Evolutionary conservation across 2,888 invertebrate genomes (phyloP), one percentile per base, ranked within the genome.

Genomic region (Leptinotarsa juncta): DNA sequence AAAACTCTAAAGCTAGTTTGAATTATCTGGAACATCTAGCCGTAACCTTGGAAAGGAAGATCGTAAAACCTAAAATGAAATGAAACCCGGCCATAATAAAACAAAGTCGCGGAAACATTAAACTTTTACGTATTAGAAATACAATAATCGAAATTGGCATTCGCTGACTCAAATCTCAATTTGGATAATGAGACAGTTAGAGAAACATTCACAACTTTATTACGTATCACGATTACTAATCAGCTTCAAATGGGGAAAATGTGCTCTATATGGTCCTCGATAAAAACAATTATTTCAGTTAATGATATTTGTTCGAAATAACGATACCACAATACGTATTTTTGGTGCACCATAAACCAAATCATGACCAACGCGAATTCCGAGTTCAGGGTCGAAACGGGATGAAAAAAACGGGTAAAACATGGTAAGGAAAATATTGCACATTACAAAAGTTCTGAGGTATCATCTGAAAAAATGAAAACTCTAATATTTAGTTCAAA

Each of bases 111-210:
- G 62, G 32, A n/a, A 32, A 62, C 32, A 32, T 62, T 51, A 51
- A 4, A 42, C 26, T 42, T 62, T n/a, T 62, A 62, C 62, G 62
- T 62, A 62, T 62, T 12, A 42, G 62, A 62, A 42, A 32, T 62
- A 62, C 62, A n/a, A 62, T 62, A 32, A 62, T 62, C n/a, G n/a
- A 62, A 62, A 62, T 62, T 62, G 62, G 62, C 62, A 62, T 14
- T 62, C 42, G 62, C 62, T 62, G 62, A 62, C 62, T 62, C 62
- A 62, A 42, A 42, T 42, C n/a, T 42, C 62, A 42, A 42, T 62
- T 62, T 62, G 62, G 62, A 26, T 62, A 62, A 62, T 62, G 32
- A 12, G 62, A 62, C 62, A 62, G 62, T 62, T 62, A 62, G 62
- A 62, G 62, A 62, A 62, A 62, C 62, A 62, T 1, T n/a, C 26